Evolutionary conservation across 2,888 invertebrate genomes (phyloP).

Genomic region (Ophioninae sp.): DNA sequence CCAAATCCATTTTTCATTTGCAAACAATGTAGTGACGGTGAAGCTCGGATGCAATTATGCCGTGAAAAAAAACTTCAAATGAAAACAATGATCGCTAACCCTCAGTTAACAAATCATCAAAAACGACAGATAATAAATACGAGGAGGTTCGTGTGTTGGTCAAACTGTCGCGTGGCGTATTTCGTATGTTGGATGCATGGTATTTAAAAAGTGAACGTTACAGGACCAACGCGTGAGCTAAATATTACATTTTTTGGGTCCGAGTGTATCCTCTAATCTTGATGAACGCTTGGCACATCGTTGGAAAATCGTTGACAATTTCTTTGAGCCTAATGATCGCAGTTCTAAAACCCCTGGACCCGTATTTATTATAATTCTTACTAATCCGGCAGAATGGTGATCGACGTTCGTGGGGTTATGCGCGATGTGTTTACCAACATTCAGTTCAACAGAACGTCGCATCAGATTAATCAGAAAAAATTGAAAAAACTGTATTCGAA

Average conservation of each 20-base stretch:
- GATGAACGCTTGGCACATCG: background rate
- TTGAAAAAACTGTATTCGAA: slow-evolving; percentile 85
- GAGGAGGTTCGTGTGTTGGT: slow-evolving; percentile 4
- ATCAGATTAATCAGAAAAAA: slow-evolving; percentile 85
- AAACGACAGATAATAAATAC: slow-evolving; percentile 1
- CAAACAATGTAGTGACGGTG: background rate
- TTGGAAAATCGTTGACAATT: background rate
- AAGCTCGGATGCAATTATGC: background rate
- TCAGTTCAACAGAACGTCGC: slow-evolving; percentile 85
- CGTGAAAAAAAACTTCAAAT: background rate
- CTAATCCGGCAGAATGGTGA: slow-evolving; percentile 10
- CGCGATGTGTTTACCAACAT: slow-evolving; percentile 84
- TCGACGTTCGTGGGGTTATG: slow-evolving; percentile 49
- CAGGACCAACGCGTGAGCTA: background rate
- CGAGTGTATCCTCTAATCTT: background rate
- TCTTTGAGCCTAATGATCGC: background rate
- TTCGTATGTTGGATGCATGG: slow-evolving; percentile 18
- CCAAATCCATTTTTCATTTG: slow-evolving; percentile 47
- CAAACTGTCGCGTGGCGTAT: slow-evolving; percentile 1
- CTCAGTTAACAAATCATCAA: slow-evolving; percentile 5
- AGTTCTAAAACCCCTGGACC: background rate
- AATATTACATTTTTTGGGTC: background rate
- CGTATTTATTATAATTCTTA: background rate
- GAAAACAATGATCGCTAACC: slow-evolving; percentile 13
- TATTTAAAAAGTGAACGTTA: slow-evolving; percentile 31